Evolutionary conservation across 2,113 vertebrate genomes (phyloP).

Genomic region (Thermophis baileyi): DNA sequence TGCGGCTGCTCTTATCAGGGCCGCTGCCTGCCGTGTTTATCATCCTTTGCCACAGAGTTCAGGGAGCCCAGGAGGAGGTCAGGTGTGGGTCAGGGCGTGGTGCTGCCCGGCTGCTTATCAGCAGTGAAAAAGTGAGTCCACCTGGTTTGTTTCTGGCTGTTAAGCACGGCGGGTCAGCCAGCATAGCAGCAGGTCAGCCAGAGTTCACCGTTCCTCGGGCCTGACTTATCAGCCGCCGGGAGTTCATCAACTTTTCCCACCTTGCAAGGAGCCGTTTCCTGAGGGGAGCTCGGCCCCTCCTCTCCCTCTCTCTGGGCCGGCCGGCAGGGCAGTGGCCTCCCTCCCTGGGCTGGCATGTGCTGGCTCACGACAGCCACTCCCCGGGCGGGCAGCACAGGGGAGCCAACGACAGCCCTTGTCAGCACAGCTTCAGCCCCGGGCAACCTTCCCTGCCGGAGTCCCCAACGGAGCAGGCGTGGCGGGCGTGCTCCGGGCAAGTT

Average conservation of each 20-base stretch:
- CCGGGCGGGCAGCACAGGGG: neutral
- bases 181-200: slow-evolving; percentile 61
- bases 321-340: neutral
- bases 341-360: neutral
- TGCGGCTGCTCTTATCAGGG: neutral
- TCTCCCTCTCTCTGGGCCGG: slow-evolving; percentile 33
- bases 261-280: slow-evolving; percentile 57
- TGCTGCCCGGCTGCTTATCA: slow-evolving; percentile 54
- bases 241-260: slow-evolving; percentile 52
- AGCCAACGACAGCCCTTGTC: neutral
- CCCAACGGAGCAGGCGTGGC: slow-evolving; percentile 16
- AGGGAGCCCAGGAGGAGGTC: slow-evolving; percentile 52
- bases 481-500: neutral
- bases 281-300: slow-evolving; percentile 33
- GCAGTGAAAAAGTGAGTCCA: slow-evolving; percentile 71
- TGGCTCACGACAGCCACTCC: neutral
- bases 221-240: slow-evolving; percentile 29
- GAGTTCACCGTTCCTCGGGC: slow-evolving; percentile 59
- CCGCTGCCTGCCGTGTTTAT: neutral
- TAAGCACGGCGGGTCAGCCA: slow-evolving; percentile 71
- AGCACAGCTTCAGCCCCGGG: neutral
- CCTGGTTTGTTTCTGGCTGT: slow-evolving; percentile 71
- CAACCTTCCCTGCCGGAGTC: slow-evolving; percentile 10
- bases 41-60: slow-evolving; percentile 40
- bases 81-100: slow-evolving; percentile 60